Evolutionary conservation across 1,140 invertebrate genomes (phyloP).

Genomic region (Drosophila arawakana): DNA sequence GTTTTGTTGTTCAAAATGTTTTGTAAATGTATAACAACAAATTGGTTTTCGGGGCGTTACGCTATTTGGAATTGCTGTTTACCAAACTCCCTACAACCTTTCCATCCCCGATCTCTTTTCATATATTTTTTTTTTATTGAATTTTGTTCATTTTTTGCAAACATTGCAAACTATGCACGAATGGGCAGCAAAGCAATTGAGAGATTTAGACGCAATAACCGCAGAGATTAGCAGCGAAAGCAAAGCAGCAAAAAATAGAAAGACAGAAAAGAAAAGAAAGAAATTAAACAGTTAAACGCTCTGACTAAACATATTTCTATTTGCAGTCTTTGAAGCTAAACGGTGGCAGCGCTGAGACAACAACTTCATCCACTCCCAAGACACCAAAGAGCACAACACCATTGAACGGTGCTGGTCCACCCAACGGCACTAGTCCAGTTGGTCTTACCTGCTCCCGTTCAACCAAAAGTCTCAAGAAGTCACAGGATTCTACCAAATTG

Average conservation of each 20-base stretch:
- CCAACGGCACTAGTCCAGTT: neutral
- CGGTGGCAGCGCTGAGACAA: conserved; percentile 53
- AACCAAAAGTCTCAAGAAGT: conserved; percentile 1
- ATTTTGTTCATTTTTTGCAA: conserved; percentile 31
- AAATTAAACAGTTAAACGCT: conserved; percentile 49
- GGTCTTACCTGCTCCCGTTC: conserved; percentile 21
- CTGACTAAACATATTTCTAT: conserved; percentile 51
- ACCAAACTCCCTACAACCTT: conserved; percentile 15
- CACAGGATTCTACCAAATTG: conserved; percentile 41
- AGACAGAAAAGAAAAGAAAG: conserved; percentile 1
- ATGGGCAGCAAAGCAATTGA: conserved; percentile 64
- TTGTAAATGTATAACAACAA: conserved; percentile 71
- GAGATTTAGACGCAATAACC: conserved; percentile 64
- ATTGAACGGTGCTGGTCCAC: neutral
- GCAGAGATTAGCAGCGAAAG: conserved; percentile 41
- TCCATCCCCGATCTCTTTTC: conserved; percentile 11
- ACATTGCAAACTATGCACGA: conserved; percentile 68
- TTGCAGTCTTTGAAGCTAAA: conserved; percentile 81
- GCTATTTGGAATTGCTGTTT: conserved; percentile 36
- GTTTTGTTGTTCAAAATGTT: conserved; percentile 49
- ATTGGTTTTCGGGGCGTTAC: conserved; percentile 75
- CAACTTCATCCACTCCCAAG: conserved; percentile 48
- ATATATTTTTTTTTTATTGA: conserved; percentile 4
- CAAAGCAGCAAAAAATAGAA: conserved; percentile 8
- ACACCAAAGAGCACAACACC: conserved; percentile 27